These are phyloP conservation scores for Eubasilissa splendida DNA, from an alignment of 2,888 invertebrate genomes.

Conservation along the genomic window DNA sequence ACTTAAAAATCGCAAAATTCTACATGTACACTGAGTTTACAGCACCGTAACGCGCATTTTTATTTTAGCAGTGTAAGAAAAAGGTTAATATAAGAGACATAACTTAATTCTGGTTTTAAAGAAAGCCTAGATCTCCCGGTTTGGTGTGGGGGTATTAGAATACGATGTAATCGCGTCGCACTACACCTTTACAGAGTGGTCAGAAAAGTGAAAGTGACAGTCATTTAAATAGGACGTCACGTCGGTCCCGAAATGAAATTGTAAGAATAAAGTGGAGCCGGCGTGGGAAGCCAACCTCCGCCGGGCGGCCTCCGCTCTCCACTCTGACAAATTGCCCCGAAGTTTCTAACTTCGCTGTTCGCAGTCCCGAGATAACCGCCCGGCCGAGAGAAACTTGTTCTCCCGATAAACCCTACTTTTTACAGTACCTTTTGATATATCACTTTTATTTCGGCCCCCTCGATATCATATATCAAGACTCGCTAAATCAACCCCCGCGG, in stretches of 20 bases:
- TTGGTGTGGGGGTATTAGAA: no score
- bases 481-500: conserved; percentile 33
- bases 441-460: conserved; percentile 34
- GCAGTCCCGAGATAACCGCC: conserved; percentile 43
- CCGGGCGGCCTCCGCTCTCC: background rate
- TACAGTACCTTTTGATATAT: conserved; percentile 45
- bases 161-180: background rate
- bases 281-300: background rate
- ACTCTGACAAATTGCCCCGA: conserved; percentile 50
- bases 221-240: conserved; percentile 11
- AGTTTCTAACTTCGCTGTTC: conserved; percentile 43
- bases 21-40: no score
- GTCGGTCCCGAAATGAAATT: conserved; percentile 14
- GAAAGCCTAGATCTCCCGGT: no score
- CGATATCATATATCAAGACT: conserved; percentile 51
- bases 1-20: no score
- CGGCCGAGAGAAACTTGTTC: conserved; percentile 42
- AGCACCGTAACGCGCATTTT: no score
- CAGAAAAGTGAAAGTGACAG: conserved; percentile 3
- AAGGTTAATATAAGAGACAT: no score
- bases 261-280: conserved; percentile 25
- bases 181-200: background rate
- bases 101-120: no score
- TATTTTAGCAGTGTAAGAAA: no score
- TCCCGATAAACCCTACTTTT: conserved; percentile 43